phyloP scores from a whole-genome alignment of 2,113 vertebrate species.

The Istiophorus platypterus region DNA sequence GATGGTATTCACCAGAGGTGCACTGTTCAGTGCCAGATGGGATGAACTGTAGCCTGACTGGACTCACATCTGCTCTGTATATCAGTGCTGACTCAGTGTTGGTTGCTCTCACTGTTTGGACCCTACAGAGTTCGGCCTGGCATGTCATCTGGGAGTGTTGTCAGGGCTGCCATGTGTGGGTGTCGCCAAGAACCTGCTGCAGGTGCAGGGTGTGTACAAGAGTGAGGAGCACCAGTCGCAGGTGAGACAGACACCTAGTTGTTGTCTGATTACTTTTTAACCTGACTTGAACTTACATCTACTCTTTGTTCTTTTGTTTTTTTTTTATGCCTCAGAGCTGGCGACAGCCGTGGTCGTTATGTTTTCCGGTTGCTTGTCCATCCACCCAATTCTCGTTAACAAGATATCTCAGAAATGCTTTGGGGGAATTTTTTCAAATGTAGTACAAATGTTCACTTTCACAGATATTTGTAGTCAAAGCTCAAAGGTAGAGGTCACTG shows the following conservation, averaged over 20 bases:
- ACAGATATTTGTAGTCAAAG: too few relatives aligned
- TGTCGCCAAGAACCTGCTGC: slow-evolving; percentile 96
- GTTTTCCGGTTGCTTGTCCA: too few relatives aligned
- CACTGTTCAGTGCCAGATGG: not conserved
- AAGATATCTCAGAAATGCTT: too few relatives aligned
- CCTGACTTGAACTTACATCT: not conserved
- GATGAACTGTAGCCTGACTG: not conserved
- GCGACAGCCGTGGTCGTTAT: too few relatives aligned
- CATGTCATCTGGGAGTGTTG: slow-evolving; percentile 94
- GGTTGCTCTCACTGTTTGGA: not conserved
- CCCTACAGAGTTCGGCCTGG: slow-evolving; percentile 91
- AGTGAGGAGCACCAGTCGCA: slow-evolving; percentile 87
- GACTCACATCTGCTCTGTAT: not conserved
- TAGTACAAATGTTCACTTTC: too few relatives aligned
- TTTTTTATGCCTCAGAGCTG: too few relatives aligned
- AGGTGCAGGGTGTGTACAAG: slow-evolving; percentile 90
- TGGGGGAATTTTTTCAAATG: too few relatives aligned
- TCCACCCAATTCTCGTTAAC: too few relatives aligned
- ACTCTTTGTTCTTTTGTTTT: too few relatives aligned
- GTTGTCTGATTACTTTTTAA: not conserved
- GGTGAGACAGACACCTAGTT: slow-evolving; percentile 79
- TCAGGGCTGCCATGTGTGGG: slow-evolving; percentile 91
- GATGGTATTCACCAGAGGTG: too few relatives aligned
- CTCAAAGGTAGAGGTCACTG: too few relatives aligned
- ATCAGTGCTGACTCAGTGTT: not conserved